Percentiles rank a stretch among this genome's conserved stretches.
These are phyloP conservation scores for Montifringilla adamsi DNA, from an alignment of 2,113 vertebrate species.

Conservation along the genomic window DNA sequence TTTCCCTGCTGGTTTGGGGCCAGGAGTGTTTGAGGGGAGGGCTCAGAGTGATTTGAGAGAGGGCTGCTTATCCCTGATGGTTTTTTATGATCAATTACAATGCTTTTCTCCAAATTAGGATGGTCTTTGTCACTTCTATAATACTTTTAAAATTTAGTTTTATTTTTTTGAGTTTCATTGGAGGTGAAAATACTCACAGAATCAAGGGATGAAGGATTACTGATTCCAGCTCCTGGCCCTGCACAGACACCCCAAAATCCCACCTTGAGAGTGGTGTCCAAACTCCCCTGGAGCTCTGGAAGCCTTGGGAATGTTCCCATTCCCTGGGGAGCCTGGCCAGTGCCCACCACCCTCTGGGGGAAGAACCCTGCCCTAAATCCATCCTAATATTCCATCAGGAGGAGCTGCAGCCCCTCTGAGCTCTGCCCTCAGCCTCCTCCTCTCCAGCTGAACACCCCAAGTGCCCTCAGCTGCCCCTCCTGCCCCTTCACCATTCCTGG, in stretches of 20 bases:
- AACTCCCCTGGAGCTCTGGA: background rate
- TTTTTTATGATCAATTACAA: background rate
- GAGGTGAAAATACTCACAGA: background rate
- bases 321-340: background rate
- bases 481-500: background rate
- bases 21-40: fast-evolving
- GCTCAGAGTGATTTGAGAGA: background rate
- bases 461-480: background rate
- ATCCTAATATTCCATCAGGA: background rate
- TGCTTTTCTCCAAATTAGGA: background rate
- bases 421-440: background rate
- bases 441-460: background rate
- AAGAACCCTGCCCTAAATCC: background rate
- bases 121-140: background rate
- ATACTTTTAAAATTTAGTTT: background rate
- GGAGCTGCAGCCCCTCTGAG: background rate
- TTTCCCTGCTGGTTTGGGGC: background rate
- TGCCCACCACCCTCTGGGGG: background rate
- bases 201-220: background rate
- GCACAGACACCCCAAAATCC: background rate
- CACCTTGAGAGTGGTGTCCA: fast-evolving
- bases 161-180: background rate
- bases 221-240: background rate
- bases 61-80: fast-evolving
- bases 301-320: background rate